These are phyloP conservation scores for Bubo blakistoni DNA, from an alignment of 2,113 vertebrate species.

Conservation along the genomic window DNA sequence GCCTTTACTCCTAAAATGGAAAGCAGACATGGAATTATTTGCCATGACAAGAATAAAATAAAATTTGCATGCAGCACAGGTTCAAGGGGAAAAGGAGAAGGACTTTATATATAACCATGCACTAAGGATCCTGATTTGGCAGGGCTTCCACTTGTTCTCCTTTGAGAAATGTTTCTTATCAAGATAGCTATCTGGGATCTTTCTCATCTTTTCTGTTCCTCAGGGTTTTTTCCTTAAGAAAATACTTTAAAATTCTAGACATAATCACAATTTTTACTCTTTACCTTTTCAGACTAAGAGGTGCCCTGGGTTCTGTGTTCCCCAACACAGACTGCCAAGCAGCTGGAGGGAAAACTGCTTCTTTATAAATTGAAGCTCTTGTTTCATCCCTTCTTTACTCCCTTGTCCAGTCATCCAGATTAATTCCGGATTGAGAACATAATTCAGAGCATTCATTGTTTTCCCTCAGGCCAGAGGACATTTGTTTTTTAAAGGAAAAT, in stretches of 20 bases:
- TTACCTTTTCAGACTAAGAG: neutral
- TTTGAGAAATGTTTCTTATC: neutral
- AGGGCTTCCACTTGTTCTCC: neutral
- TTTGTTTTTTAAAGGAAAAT: neutral
- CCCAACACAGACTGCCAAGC: neutral
- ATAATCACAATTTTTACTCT: neutral
- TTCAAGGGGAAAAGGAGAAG: neutral
- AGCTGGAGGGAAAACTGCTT: neutral
- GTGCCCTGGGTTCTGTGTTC: neutral
- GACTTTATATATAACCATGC: neutral
- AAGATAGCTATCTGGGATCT: neutral
- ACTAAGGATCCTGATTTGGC: neutral
- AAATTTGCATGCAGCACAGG: neutral
- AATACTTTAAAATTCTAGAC: neutral
- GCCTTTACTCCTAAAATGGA: neutral
- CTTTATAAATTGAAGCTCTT: neutral
- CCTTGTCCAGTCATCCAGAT: neutral
- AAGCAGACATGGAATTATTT: neutral
- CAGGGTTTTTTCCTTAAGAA: neutral
- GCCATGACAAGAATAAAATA: neutral
- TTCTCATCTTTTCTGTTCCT: neutral
- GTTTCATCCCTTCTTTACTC: neutral
- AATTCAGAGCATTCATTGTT: neutral
- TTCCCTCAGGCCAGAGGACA: neutral
- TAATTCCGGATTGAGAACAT: neutral